Base-by-base conservation (phyloP, 2,113 vertebrate genomes). In the Anolis sagrei region DNA sequence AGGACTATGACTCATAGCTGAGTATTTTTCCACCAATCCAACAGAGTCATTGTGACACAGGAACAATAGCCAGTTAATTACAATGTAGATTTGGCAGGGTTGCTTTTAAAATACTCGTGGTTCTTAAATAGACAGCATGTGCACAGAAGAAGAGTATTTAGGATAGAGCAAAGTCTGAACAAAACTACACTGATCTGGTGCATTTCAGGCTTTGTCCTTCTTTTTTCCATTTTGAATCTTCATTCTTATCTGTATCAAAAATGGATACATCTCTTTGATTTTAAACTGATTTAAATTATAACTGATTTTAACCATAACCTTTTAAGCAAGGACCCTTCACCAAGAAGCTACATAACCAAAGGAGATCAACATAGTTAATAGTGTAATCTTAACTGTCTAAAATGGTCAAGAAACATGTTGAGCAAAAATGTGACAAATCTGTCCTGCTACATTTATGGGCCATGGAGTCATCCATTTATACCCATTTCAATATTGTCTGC, bases 11-110 rank as follows among this genome's bases (percentile, higher is more conserved):
- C 75, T 83, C 82, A 83, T 76, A 76, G 72, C 39, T 32, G 27
- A 76, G 70, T 62, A 58, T 83, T 54, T 82, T 75, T 36, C 27
- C 7, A 44, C 3, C 14, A 76, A 61, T 75, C 73, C 54, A 83
- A 66, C 76, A 66, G 72, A 83, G 72, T 83, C 82, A 83, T 76
- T 83, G 82, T 83, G 82, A 76, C 73, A 83, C 39, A 83, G 72
- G 82, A 83, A 83, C 82, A 83, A 83, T 86, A 54, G 88, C 69
- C 69, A 86, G 84, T 80, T 75, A 86, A 86, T 64, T 81, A 66
- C 79, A 64, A 66, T 75, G 70, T 80, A n/a, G 34, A 80, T 62
- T 81, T 86, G 77, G 78, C 84, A 80, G 77, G 69, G 39, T 80
- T 36, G 58, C 72, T 83, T 86, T 86, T 81, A 81, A 73, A 86